Evolutionary conservation across 2,113 vertebrate species (phyloP).

Genomic region (Enhydra lutris): DNA sequence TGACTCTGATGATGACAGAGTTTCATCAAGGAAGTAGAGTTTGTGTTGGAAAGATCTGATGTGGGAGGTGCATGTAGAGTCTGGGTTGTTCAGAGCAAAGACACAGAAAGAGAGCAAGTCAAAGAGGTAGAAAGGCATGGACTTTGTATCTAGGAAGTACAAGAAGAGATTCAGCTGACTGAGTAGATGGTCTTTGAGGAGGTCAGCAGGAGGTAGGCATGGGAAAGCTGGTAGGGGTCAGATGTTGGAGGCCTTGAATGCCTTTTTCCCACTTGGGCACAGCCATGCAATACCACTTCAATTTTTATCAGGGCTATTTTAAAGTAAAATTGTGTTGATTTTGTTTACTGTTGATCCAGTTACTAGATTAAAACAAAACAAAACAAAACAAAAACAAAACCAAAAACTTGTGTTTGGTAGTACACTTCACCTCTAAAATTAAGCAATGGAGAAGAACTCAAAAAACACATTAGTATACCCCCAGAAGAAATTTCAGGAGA

Average conservation of each 20-base stretch:
- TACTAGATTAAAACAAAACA: neutral
- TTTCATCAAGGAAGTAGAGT: neutral
- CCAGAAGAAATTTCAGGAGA: neutral
- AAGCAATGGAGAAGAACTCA: neutral
- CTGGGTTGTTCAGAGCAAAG: neutral
- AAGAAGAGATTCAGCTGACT: too few relatives aligned
- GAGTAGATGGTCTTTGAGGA: neutral
- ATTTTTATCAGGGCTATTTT: neutral
- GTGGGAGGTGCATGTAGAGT: neutral
- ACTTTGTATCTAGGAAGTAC: neutral
- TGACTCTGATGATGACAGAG: neutral
- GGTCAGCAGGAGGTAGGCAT: neutral
- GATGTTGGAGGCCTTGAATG: neutral
- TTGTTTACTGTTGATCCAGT: neutral
- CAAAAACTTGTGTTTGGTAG: neutral
- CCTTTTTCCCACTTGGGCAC: neutral
- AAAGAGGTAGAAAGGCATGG: neutral
- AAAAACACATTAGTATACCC: neutral
- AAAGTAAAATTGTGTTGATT: neutral
- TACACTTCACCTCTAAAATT: neutral
- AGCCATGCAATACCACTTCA: neutral
- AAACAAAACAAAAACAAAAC: too few relatives aligned
- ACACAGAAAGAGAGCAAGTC: neutral
- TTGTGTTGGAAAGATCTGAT: neutral
- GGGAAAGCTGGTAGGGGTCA: fast-evolving